Percentiles rank a stretch among this genome's conserved stretches.
Conservation (phyloP, 2,113 vertebrate genomes). For the Otocyon megalotis region DNA sequence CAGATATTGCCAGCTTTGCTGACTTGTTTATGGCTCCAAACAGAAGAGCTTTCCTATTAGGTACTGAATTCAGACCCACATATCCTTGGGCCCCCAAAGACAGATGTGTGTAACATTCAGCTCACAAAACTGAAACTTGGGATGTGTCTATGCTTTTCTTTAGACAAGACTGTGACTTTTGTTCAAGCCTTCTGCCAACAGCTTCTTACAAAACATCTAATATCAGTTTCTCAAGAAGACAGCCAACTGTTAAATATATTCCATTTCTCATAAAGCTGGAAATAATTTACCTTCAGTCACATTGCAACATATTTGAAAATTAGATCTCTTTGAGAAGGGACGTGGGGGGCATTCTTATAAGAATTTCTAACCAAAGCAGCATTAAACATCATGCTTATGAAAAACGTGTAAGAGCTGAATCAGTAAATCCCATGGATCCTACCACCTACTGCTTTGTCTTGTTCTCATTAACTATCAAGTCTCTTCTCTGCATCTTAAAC, state of each 20-base stretch:
- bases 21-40: background rate
- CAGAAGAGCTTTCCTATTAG: background rate
- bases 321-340: background rate
- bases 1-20: background rate
- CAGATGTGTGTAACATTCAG: background rate
- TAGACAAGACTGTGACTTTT: conserved; percentile 18
- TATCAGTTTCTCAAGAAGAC: background rate
- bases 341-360: background rate
- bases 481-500: background rate
- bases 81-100: background rate
- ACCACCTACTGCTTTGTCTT: background rate
- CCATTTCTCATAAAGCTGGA: background rate
- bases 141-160: background rate
- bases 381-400: background rate
- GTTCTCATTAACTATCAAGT: background rate
- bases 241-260: conserved; percentile 19
- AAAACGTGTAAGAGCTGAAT: background rate
- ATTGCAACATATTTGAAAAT: background rate
- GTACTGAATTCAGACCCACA: background rate
- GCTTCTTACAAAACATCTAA: background rate
- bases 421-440: background rate
- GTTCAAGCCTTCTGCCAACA: background rate
- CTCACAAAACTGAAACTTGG: background rate
- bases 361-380: conserved; percentile 2
- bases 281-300: background rate